Percentiles rank a stretch among this genome's conserved stretches.
Evolutionary conservation across 2,113 vertebrate species (phyloP).

Genomic region (Rhinogobius similis): DNA sequence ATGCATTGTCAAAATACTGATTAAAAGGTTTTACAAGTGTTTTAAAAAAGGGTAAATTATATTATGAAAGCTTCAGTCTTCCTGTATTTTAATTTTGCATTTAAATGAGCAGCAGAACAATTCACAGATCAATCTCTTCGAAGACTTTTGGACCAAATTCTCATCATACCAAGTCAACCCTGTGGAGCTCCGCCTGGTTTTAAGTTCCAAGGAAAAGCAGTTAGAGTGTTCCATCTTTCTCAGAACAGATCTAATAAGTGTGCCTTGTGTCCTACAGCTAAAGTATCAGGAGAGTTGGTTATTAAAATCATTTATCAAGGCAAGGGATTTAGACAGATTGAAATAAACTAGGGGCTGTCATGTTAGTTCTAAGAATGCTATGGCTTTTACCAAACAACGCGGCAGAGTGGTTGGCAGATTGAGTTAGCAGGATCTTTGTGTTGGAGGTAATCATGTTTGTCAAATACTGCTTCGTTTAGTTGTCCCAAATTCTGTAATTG

Average conservation of each 20-base stretch:
- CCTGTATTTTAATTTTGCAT: too few relatives aligned
- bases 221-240: neutral
- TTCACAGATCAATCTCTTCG: neutral
- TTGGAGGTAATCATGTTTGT: too few relatives aligned
- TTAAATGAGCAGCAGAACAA: too few relatives aligned
- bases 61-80: neutral
- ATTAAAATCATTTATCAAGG: neutral
- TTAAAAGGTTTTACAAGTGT: too few relatives aligned
- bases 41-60: too few relatives aligned
- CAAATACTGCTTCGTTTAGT: too few relatives aligned
- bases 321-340: neutral
- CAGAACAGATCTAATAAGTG: constrained; percentile 4
- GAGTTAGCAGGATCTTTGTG: too few relatives aligned
- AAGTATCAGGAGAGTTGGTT: neutral
- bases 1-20: neutral
- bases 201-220: neutral
- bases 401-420: neutral
- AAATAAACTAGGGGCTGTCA: neutral
- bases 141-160: neutral
- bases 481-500: too few relatives aligned
- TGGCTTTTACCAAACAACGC: neutral
- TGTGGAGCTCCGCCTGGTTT: neutral
- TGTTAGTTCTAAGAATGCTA: neutral
- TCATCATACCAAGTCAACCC: neutral
- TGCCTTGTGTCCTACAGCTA: neutral